Base-by-base conservation (phyloP, 2,113 vertebrate species). In the Piaya cayana region DNA sequence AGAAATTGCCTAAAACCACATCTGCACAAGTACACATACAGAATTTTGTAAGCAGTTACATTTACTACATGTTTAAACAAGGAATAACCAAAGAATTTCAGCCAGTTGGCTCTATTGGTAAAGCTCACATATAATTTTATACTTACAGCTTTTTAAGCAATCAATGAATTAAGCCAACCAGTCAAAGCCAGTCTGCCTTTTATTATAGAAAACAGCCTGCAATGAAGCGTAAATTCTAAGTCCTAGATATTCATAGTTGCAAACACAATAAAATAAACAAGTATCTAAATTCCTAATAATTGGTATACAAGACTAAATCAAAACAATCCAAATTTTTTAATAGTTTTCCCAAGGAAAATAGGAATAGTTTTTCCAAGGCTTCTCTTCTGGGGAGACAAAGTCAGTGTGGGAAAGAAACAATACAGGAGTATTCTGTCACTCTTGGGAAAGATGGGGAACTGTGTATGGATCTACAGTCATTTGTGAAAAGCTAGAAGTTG, bases 1-100 rank as follows among this genome's bases (percentile, higher is more conserved):
- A 94, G 94, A 95, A 95, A 77, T 47, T 68, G 71, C 72, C 74
- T 89, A 77, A 85, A 93, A 17, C 32, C 60, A 74, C 89, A 90
- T 79, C 55, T 91, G 63, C 68, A 52, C 30, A 58, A 90, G 15
- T 14, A 52, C 4, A 10, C 36, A 34, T 2, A 22, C 15, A 76
- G 30, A 71, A 16, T 82, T 78, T 62, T 75, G 62, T 60, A 84
- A 89, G 32, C 39, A 52, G 82, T 56, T 53, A 30, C 5, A 1
- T 58, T 80, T 60, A 77, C 29, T 55, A n/a, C 32, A 63, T 43
- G 29, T 70, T 91, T 36, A 70, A 82, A 70, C 0, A 39, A 58
- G 4, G 59, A 77, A 30, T 13, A 68, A 76, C 4, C 39, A 34
- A 64, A 84, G 52, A 16, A 47, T 75, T 95, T 67, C 42, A 60